Conservation (phyloP, 2,888 invertebrate genomes). For the Watsonalla binaria region DNA sequence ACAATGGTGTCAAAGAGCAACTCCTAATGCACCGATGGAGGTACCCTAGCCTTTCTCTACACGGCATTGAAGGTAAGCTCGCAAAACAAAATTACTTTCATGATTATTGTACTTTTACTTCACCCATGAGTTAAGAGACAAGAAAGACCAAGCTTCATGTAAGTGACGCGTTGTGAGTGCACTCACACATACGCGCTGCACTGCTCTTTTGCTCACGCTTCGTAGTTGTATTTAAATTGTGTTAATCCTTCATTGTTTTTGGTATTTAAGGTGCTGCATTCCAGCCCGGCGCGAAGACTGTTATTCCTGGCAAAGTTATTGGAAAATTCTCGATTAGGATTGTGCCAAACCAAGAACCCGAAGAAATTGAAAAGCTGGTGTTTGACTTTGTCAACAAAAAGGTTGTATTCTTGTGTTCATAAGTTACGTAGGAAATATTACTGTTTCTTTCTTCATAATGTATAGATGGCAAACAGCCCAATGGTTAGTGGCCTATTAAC, state of each 20-base stretch:
- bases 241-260: slow-evolving; percentile 3
- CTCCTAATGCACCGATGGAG: slow-evolving; percentile 97
- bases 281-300: slow-evolving; percentile 96
- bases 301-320: slow-evolving; percentile 94
- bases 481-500: too few relatives aligned
- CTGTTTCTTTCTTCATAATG: too few relatives aligned
- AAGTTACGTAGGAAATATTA: too few relatives aligned
- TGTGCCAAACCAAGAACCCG: slow-evolving; percentile 96
- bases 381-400: slow-evolving; percentile 85
- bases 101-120: too few relatives aligned
- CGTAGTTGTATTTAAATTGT: too few relatives aligned
- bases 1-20: slow-evolving; percentile 88
- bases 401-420: slow-evolving; percentile 29
- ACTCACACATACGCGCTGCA: too few relatives aligned
- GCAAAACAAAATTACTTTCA: background rate
- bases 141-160: too few relatives aligned
- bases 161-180: too few relatives aligned
- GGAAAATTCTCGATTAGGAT: slow-evolving; percentile 98
- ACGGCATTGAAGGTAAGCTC: slow-evolving; percentile 90
- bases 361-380: slow-evolving; percentile 89
- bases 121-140: too few relatives aligned
- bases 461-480: too few relatives aligned
- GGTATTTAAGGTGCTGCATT: slow-evolving; percentile 90
- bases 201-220: too few relatives aligned
- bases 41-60: slow-evolving; percentile 94